These are phyloP conservation scores for Watersipora subatra DNA, from an alignment of 1,140 invertebrate genomes.

Conservation along the genomic window DNA sequence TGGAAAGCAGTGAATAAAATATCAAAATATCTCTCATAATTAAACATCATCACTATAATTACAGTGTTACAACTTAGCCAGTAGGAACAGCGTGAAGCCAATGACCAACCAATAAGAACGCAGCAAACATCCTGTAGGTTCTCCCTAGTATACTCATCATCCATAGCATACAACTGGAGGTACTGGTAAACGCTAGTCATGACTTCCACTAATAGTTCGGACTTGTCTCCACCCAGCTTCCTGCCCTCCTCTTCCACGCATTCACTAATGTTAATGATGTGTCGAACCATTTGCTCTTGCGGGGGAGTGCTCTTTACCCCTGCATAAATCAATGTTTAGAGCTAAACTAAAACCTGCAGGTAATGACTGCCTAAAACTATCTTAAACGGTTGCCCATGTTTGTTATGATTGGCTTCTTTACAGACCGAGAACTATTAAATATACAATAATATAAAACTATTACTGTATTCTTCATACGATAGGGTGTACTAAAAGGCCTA, in stretches of 20 bases:
- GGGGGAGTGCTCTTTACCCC: slow-evolving; percentile 6
- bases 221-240: neutral
- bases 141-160: neutral
- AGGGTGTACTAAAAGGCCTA: too few relatives aligned
- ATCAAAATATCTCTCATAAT: too few relatives aligned
- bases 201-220: slow-evolving; percentile 1
- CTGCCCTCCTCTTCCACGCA: slow-evolving; percentile 5
- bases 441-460: too few relatives aligned
- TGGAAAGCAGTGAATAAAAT: too few relatives aligned
- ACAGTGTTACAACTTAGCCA: neutral
- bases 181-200: slow-evolving; percentile 13
- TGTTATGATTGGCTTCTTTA: too few relatives aligned
- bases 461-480: too few relatives aligned
- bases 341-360: too few relatives aligned
- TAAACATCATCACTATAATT: too few relatives aligned
- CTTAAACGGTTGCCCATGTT: too few relatives aligned
- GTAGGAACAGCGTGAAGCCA: neutral
- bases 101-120: neutral
- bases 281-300: slow-evolving; percentile 7
- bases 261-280: slow-evolving; percentile 10
- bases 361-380: too few relatives aligned
- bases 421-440: too few relatives aligned
- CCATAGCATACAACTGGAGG: neutral
- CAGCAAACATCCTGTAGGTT: neutral
- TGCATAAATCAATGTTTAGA: too few relatives aligned